phyloP scores from a whole-genome alignment of 2,888 invertebrate species.

The Stenurella melanura region DNA sequence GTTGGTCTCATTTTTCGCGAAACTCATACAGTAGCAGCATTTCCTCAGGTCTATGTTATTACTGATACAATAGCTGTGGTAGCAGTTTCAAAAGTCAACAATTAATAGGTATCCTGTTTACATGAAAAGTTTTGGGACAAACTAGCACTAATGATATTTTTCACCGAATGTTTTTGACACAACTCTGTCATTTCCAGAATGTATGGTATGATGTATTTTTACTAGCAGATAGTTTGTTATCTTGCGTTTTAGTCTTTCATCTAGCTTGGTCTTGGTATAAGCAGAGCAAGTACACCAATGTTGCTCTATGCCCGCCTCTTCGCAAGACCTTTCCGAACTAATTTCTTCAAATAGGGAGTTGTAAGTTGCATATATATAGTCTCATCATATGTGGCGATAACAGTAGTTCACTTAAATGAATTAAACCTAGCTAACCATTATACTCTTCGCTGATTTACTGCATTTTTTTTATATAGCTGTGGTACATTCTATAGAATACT shows the following conservation, averaged over 20 bases:
- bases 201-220: constrained; percentile 47
- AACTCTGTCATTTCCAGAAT: background rate
- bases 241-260: constrained; percentile 74
- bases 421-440: too few relatives aligned
- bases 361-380: too few relatives aligned
- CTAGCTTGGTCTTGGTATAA: constrained; percentile 72
- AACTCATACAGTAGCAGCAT: constrained; percentile 71
- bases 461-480: too few relatives aligned
- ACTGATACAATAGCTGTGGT: too few relatives aligned
- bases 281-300: constrained; percentile 87
- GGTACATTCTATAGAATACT: too few relatives aligned
- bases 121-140: constrained; percentile 37
- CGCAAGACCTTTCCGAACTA: constrained; percentile 78
- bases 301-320: constrained; percentile 79
- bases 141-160: constrained; percentile 11
- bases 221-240: constrained; percentile 72
- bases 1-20: background rate
- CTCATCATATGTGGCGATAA: too few relatives aligned
- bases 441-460: too few relatives aligned
- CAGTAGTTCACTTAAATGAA: too few relatives aligned
- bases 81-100: constrained; percentile 80
- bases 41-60: too few relatives aligned
- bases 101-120: constrained; percentile 73
- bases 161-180: constrained; percentile 31
- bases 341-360: constrained; percentile 80